These are phyloP conservation scores for Cervus canadensis DNA, from an alignment of 2,113 vertebrate genomes.

Conservation along the genomic window DNA sequence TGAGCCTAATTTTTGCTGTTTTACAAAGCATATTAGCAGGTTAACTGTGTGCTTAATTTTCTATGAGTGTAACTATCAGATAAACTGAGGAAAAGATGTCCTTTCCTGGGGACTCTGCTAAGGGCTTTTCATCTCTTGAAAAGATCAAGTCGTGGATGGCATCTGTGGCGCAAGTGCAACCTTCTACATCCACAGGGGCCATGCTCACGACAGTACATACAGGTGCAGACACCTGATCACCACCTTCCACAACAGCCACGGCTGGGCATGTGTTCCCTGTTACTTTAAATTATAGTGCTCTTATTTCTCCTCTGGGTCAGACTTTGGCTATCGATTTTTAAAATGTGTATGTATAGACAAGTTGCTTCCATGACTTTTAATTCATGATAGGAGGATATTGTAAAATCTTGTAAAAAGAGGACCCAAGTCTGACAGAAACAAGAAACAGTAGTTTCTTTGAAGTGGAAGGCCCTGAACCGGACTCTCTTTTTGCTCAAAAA, in stretches of 20 bases:
- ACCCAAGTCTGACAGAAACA: neutral
- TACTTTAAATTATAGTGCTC: neutral
- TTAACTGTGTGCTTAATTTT: neutral
- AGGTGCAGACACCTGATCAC: neutral
- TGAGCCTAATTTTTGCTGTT: neutral
- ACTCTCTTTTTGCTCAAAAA: neutral
- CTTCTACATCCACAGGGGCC: neutral
- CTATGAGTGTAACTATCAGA: neutral
- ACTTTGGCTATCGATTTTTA: neutral
- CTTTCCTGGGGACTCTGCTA: neutral
- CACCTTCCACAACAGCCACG: neutral
- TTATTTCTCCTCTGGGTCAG: neutral
- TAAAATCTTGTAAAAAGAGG: neutral
- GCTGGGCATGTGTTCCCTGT: neutral
- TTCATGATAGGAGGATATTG: neutral
- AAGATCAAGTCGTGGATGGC: neutral
- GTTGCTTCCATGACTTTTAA: constrained; percentile 28
- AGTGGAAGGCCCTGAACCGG: neutral
- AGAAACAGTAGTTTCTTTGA: neutral
- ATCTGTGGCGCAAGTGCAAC: neutral
- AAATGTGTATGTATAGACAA: neutral
- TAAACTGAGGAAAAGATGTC: neutral
- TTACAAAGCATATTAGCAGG: neutral
- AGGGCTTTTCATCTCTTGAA: neutral
- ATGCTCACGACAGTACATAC: neutral